Base-by-base conservation (phyloP, 2,797 vertebrate species). In the Fratercula arctica region DNA sequence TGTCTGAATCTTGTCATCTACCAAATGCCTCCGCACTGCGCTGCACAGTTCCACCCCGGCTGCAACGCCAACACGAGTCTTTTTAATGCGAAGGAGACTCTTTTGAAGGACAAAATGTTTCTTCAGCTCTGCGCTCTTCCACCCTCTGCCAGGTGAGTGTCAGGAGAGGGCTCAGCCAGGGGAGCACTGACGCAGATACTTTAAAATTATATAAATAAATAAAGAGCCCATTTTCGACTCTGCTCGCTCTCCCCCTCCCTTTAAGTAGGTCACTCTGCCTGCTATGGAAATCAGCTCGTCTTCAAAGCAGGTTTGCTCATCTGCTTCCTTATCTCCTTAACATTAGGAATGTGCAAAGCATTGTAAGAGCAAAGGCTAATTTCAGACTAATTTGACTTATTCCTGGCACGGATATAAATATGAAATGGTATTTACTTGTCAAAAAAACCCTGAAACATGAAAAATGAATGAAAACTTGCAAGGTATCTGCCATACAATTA, bases 191-290 rank as follows among this genome's bases (percentile, higher is more conserved):
- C 1, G 11, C 70, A 82, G 75, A 16, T 39, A 10, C 79, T 80
- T 68, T 48, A 76, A 81, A 80, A 64, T 48, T 19, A 89, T 82
- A 97, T 92, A 93, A 95, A 97, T 85, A 97, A 97, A 90, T 84
- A 76, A 95, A 85, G 37, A 96, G 89, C 95, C 85, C 79, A 45
- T 73, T 93, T 87, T 95, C 61, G 57, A 94, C 97, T 95, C 72
- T 0, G 0, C 60, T 64, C 3, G 0, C 73, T 97, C 96, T 95
- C 95, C 95, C 96, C 88, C 90, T 87, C 61, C 94, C 87, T 90
- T 85, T 96, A 98, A 98, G 94, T 97, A 98, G 97, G 97, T 98
- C 97, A 97, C 45, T 93, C 95, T 96, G 95, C 90, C 90, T 87
- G 86, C 95, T 95, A 89, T 80, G 95, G 95, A 96, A 89, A 96